These are phyloP conservation scores for Drosophila lini DNA, from an alignment of 1,140 invertebrate genomes.

Conservation along the genomic window DNA sequence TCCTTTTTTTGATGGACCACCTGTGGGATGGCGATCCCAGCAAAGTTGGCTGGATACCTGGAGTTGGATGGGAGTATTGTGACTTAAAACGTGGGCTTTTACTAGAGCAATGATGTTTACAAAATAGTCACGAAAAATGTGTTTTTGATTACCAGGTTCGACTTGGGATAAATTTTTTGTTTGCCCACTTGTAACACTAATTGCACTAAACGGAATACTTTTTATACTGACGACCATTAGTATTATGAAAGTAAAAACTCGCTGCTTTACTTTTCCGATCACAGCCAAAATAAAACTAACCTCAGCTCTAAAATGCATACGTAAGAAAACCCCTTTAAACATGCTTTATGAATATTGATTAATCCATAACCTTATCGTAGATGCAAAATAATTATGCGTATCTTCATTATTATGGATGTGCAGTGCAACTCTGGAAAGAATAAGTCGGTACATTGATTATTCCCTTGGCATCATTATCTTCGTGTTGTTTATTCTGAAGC, in stretches of 20 bases:
- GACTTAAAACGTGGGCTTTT: neutral
- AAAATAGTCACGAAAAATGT: neutral
- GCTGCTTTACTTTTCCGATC: neutral
- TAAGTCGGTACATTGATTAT: neutral
- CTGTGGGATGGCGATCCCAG: neutral
- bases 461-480: neutral
- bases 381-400: neutral
- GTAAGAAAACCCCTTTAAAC: neutral
- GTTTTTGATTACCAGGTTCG: neutral
- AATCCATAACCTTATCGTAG: neutral
- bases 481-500: neutral
- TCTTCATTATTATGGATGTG: neutral
- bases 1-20: neutral
- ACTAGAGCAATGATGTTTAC: neutral
- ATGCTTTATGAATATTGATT: neutral
- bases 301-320: neutral
- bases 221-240: neutral
- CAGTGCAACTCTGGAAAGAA: neutral
- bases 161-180: neutral
- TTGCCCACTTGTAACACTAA: neutral
- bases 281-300: neutral
- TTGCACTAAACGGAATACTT: neutral
- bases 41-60: neutral
- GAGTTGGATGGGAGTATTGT: neutral
- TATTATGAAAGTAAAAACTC: neutral